Evolutionary conservation across 2,797 vertebrate species (phyloP).

Genomic region (Gila robusta): DNA sequence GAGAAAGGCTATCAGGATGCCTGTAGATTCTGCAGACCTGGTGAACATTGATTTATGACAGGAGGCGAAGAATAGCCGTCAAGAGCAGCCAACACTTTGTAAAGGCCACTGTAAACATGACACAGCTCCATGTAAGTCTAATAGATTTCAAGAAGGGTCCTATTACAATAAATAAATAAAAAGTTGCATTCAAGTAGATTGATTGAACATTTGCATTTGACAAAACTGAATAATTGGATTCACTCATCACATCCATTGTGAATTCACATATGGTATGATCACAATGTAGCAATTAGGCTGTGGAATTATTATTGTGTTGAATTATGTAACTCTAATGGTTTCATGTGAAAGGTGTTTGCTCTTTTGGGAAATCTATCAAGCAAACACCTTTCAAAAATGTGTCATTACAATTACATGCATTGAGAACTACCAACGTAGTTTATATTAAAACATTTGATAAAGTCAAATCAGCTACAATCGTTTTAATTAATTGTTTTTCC

Average conservation of each 20-base stretch:
- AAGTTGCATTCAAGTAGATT: neutral
- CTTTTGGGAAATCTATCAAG: neutral
- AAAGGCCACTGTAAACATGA: neutral
- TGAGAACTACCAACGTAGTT: neutral
- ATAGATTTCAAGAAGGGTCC: neutral
- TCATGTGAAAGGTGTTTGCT: neutral
- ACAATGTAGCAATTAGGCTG: neutral
- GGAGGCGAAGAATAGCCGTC: neutral
- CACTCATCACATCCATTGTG: neutral
- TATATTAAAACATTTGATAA: neutral
- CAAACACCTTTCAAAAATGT: neutral
- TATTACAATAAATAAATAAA: neutral
- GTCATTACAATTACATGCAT: neutral
- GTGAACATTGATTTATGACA: slow-evolving; percentile 11
- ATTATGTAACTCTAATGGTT: neutral
- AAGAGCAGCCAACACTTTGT: neutral
- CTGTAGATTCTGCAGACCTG: neutral
- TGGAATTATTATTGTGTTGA: neutral
- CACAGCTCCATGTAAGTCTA: neutral
- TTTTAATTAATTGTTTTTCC: neutral
- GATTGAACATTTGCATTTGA: neutral
- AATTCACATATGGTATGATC: neutral
- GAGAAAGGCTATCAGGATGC: neutral
- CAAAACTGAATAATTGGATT: neutral
- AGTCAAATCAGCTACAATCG: neutral